Percentiles rank a stretch among this genome's conserved stretches.
Evolutionary conservation across 23 tunicate genomes (phyloP).

Genomic region (Pegea sp.): DNA sequence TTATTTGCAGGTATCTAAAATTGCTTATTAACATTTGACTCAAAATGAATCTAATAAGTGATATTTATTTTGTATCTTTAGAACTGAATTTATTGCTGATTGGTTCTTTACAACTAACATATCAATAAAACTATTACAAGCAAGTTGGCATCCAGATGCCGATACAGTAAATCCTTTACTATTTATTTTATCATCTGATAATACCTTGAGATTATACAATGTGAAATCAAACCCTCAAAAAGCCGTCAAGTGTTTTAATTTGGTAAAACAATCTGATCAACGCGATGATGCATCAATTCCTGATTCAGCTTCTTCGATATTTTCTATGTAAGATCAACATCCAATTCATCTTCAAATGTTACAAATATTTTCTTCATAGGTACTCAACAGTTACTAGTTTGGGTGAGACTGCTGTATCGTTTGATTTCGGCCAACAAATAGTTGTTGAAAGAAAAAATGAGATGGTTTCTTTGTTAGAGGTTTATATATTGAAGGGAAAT

Average conservation of each 20-base stretch:
- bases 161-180: constrained; percentile 13
- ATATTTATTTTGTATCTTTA: constrained; percentile 2
- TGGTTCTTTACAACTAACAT: constrained; percentile 53
- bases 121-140: constrained; percentile 56
- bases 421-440: constrained; percentile 48
- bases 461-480: constrained; percentile 20
- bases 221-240: constrained; percentile 29
- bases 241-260: constrained; percentile 37
- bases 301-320: too few species aligned
- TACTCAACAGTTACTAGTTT: constrained; percentile 36
- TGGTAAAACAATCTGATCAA: too few species aligned
- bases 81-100: constrained; percentile 57
- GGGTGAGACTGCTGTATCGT: constrained; percentile 67
- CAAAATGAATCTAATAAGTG: background rate
- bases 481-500: constrained; percentile 75
- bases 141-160: constrained; percentile 71
- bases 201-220: constrained; percentile 31
- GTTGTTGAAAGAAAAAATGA: constrained; percentile 6
- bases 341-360: too few species aligned
- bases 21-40: background rate
- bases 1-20: too few species aligned
- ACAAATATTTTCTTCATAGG: constrained; percentile 10
- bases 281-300: too few species aligned
- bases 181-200: constrained; percentile 55
- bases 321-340: too few species aligned